These are phyloP conservation scores for Drosophila triauraria DNA, from an alignment of 1,140 invertebrate species.

Conservation along the genomic window DNA sequence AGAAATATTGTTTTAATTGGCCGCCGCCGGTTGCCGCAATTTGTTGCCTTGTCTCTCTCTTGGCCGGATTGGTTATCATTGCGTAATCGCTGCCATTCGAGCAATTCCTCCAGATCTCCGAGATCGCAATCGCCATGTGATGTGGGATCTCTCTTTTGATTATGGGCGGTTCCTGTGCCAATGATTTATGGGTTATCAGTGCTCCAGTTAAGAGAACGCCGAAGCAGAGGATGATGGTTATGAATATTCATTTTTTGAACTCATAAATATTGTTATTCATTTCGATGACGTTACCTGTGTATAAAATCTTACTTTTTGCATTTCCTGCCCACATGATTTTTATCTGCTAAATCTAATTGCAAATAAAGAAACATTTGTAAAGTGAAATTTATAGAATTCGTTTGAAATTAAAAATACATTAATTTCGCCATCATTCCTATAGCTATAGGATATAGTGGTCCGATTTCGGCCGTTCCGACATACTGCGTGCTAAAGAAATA, in stretches of 20 bases:
- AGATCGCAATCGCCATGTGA: slow-evolving; percentile 19
- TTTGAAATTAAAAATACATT: too few species aligned
- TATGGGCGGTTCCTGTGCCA: slow-evolving; percentile 30
- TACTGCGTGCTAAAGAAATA: too few species aligned
- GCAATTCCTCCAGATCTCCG: slow-evolving; percentile 8
- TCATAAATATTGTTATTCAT: not conserved
- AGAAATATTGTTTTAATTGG: slow-evolving; percentile 50
- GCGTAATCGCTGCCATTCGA: slow-evolving; percentile 24
- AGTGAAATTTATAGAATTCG: too few species aligned
- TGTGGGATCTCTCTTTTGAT: slow-evolving; percentile 33
- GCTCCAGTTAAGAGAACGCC: slow-evolving; percentile 25
- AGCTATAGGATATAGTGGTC: too few species aligned
- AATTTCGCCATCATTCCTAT: too few species aligned
- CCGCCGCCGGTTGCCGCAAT: slow-evolving; percentile 32
- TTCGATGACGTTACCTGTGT: not conserved
- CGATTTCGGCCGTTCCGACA: too few species aligned
- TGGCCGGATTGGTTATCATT: slow-evolving; percentile 32
- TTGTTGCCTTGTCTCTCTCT: slow-evolving; percentile 26
- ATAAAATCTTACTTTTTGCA: not conserved
- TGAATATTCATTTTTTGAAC: slow-evolving; percentile 29
- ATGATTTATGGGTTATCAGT: slow-evolving; percentile 39
- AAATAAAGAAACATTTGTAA: not conserved
- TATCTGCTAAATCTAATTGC: not conserved
- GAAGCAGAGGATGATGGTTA: slow-evolving; percentile 8
- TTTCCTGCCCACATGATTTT: too few species aligned